Conservation (phyloP, 2,888 invertebrate genomes). For the Stegana nigrithorax region DNA sequence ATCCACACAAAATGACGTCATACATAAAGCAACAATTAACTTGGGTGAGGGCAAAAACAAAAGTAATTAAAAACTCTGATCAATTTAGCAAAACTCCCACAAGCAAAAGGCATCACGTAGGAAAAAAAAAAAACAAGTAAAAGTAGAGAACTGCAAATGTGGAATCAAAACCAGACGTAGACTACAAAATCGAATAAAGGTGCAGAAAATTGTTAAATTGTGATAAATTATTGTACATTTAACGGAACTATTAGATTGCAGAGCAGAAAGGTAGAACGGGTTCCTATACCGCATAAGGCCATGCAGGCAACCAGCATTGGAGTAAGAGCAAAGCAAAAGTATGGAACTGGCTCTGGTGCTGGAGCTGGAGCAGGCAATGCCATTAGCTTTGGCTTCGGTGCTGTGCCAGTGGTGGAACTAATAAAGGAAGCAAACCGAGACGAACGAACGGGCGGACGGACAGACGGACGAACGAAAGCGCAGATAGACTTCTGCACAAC, state of each 20-base stretch:
- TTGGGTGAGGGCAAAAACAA: constrained; percentile 17
- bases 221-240: constrained; percentile 48
- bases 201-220: constrained; percentile 51
- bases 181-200: constrained; percentile 46
- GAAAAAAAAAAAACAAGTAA: constrained; percentile 44
- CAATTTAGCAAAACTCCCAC: constrained; percentile 7
- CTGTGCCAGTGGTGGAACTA: constrained; percentile 15
- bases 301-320: too few relatives aligned
- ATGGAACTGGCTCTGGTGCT: too few relatives aligned
- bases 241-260: constrained; percentile 40
- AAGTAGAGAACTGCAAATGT: constrained; percentile 26
- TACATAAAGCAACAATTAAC: too few relatives aligned
- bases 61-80: constrained; percentile 5
- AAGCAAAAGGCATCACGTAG: constrained; percentile 22
- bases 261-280: not conserved
- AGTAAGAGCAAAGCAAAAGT: too few relatives aligned
- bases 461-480: not conserved
- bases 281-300: too few relatives aligned
- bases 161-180: constrained; percentile 6
- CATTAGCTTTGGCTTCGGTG: too few relatives aligned
- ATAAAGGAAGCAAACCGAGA: not conserved
- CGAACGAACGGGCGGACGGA: not conserved
- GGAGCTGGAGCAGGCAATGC: not conserved
- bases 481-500: not conserved
- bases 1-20: too few relatives aligned